A percentile compares a stretch with the other conserved stretches of the same genome.
Evolutionary conservation across 2,888 invertebrate genomes (phyloP).

Genomic region (Metallyticus violacea): DNA sequence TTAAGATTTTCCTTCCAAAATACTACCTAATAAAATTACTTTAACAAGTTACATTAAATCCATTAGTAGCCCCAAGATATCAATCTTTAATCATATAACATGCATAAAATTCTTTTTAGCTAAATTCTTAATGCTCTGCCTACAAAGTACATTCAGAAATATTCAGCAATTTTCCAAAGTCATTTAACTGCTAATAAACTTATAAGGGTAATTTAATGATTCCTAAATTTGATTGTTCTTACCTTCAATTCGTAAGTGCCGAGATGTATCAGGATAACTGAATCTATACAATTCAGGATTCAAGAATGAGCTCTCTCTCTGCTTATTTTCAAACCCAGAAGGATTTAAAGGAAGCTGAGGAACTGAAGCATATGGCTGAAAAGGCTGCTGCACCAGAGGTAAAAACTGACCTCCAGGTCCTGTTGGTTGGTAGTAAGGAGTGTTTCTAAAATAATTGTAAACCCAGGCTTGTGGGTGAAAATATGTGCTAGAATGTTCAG

Average conservation of each 20-base stretch:
- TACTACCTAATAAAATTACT: no score
- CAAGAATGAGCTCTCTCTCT: not conserved
- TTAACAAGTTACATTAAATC: no score
- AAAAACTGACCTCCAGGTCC: not conserved
- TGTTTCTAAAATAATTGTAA: not conserved
- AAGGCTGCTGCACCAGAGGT: not conserved
- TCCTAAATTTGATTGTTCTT: not conserved
- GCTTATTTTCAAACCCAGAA: not conserved
- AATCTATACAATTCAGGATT: not conserved
- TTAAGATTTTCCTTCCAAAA: no score
- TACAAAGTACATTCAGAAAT: no score
- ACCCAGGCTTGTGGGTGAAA: not conserved
- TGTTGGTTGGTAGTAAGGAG: not conserved
- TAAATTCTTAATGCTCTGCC: no score
- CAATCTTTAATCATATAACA: no score
- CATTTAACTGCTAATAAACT: no score
- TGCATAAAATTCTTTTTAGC: no score
- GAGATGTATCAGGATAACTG: not conserved
- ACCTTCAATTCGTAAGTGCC: not conserved
- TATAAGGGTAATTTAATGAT: no score
- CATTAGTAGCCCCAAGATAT: no score
- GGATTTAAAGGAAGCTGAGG: not conserved
- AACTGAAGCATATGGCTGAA: not conserved
- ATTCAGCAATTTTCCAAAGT: no score
- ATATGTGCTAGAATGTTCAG: not conserved